phyloP scores from a whole-genome alignment of 2,113 vertebrate species.

The Nerophis ophidion region DNA sequence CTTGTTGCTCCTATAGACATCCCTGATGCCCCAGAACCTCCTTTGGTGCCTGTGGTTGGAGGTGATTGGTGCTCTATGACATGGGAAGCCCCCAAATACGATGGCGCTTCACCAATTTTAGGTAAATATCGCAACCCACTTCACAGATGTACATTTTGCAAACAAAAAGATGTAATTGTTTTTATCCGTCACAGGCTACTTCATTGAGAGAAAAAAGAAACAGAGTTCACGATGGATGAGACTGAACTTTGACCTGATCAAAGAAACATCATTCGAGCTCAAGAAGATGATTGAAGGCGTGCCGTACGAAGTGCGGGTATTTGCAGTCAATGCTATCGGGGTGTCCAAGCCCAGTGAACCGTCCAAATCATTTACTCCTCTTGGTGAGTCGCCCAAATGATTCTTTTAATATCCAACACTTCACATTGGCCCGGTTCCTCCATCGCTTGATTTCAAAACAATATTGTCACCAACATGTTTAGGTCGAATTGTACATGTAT shows the following conservation, averaged over 20 bases:
- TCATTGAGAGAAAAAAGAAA: conserved; percentile 97
- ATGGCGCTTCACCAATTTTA: conserved; percentile 88
- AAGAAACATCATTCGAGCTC: conserved; percentile 91
- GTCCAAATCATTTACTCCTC: conserved; percentile 89
- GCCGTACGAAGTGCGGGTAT: conserved; percentile 92
- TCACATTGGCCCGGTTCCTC: background rate
- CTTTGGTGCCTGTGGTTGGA: conserved; percentile 83
- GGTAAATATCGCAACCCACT: conserved; percentile 63
- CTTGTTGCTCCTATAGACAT: conserved; percentile 73
- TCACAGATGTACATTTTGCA: background rate
- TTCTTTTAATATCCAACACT: background rate
- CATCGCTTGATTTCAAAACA: background rate
- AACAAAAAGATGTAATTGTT: background rate
- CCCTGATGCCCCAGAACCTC: conserved; percentile 88
- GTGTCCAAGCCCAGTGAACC: conserved; percentile 93
- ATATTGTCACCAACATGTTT: background rate
- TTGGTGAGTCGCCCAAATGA: conserved; percentile 78
- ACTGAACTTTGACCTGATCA: conserved; percentile 93
- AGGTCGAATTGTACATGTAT: background rate
- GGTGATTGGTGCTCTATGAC: conserved; percentile 95
- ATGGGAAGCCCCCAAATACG: conserved; percentile 89
- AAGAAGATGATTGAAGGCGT: conserved; percentile 99
- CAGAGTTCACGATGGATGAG: conserved; percentile 99
- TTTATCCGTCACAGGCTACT: conserved; percentile 77
- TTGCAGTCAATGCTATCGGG: conserved; percentile 92